phyloP scores from a whole-genome alignment of 2,113 vertebrate species.

The Epinephelus moara region DNA sequence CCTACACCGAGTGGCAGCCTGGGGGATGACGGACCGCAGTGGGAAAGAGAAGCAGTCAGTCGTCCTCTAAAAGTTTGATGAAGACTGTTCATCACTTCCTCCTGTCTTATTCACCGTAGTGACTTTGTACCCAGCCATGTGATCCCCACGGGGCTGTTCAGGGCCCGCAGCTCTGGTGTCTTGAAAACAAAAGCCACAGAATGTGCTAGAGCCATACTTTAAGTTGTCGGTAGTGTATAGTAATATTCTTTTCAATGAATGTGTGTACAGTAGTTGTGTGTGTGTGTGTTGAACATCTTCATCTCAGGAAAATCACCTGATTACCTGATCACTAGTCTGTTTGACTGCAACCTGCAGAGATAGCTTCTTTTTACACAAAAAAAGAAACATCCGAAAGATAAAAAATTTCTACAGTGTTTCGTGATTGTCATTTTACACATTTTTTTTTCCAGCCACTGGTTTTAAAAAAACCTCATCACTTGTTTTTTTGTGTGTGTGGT shows the following conservation, averaged over 20 bases:
- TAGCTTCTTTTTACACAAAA: constrained; percentile 46
- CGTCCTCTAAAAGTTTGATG: constrained; percentile 33
- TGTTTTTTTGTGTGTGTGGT: neutral
- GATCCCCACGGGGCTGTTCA: constrained; percentile 44
- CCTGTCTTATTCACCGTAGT: constrained; percentile 42
- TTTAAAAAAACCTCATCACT: constrained; percentile 32
- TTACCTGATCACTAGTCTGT: constrained; percentile 45
- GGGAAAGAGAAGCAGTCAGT: constrained; percentile 11
- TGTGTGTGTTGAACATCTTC: constrained; percentile 36
- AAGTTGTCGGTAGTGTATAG: constrained; percentile 26
- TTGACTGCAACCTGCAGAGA: neutral
- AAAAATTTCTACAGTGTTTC: constrained; percentile 61
- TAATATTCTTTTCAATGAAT: constrained; percentile 51
- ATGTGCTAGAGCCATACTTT: constrained; percentile 63
- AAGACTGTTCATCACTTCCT: neutral
- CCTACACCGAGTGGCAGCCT: constrained; percentile 86
- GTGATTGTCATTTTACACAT: constrained; percentile 61
- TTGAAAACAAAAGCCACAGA: constrained; percentile 52
- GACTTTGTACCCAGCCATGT: constrained; percentile 55
- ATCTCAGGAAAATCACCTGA: constrained; percentile 71
- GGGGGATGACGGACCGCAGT: constrained; percentile 62
- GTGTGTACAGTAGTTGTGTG: constrained; percentile 26
- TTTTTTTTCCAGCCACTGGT: constrained; percentile 31
- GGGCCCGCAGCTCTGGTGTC: constrained; percentile 46
- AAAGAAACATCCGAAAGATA: constrained; percentile 31